Evolutionary conservation across 2,113 vertebrate species (phyloP).

Genomic region (Sitta europaea): DNA sequence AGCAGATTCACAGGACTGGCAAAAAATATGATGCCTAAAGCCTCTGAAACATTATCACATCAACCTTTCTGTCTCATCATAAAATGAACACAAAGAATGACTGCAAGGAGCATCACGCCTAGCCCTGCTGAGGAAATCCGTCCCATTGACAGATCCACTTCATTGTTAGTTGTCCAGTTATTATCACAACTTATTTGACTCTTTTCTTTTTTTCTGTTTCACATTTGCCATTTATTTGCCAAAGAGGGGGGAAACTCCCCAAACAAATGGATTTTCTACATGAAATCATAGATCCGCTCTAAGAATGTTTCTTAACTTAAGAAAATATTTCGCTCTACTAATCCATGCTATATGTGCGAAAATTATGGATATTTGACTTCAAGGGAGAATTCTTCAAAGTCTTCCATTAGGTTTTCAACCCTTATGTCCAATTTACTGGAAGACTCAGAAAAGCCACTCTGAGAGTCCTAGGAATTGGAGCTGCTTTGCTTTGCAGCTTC

Average conservation of each 20-base stretch:
- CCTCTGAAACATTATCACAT: conserved; percentile 15
- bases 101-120: neutral
- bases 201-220: conserved; percentile 52
- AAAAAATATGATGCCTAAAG: conserved; percentile 96
- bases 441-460: conserved; percentile 60
- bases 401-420: conserved; percentile 37
- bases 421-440: neutral
- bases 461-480: conserved; percentile 65
- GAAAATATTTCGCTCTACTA: conserved; percentile 53
- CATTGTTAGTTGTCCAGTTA: conserved; percentile 30
- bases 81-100: neutral
- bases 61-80: conserved; percentile 34
- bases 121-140: conserved; percentile 35
- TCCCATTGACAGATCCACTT: conserved; percentile 10
- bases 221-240: conserved; percentile 83
- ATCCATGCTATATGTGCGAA: conserved; percentile 19
- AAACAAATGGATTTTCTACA: conserved; percentile 61
- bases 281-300: neutral
- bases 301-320: conserved; percentile 73
- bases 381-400: conserved; percentile 42
- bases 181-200: conserved; percentile 66
- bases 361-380: neutral
- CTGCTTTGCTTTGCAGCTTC: conserved; percentile 76
- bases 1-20: conserved; percentile 96
- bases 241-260: conserved; percentile 74